Conservation (phyloP, 2,888 invertebrate genomes). For the Hirtodrosophila alboralis region DNA sequence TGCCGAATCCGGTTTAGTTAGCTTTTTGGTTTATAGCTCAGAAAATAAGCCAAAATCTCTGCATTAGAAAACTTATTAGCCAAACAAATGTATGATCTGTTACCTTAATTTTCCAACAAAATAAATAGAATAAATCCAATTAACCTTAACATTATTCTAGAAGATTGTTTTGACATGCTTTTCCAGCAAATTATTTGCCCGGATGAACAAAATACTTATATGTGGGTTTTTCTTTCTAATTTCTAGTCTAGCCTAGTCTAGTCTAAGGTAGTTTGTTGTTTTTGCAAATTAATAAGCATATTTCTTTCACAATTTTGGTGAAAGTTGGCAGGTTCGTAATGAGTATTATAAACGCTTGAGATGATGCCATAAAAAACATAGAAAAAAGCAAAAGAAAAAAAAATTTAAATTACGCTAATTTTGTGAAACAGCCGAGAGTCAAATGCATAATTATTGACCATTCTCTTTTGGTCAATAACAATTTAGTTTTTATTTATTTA, state of each 20-base stretch:
- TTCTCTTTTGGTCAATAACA: constrained; percentile 29
- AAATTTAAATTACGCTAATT: constrained; percentile 51
- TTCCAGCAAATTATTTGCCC: neutral
- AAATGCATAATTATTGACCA: constrained; percentile 43
- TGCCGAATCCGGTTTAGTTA: too few species aligned
- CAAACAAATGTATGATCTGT: too few species aligned
- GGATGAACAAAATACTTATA: constrained; percentile 1
- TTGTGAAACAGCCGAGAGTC: constrained; percentile 19
- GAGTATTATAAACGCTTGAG: constrained; percentile 38
- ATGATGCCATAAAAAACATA: constrained; percentile 32
- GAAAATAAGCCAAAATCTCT: too few species aligned
- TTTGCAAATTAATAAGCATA: constrained; percentile 22
- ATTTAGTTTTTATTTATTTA: constrained; percentile 8
- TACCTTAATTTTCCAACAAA: too few species aligned
- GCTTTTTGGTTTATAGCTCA: too few species aligned
- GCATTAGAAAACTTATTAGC: too few species aligned
- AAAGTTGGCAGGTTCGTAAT: constrained; percentile 37
- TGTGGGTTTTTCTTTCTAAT: neutral
- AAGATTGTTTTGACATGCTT: neutral
- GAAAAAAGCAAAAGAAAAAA: too few species aligned
- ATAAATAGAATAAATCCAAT: too few species aligned
- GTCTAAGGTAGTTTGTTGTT: constrained; percentile 9
- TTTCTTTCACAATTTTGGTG: constrained; percentile 36
- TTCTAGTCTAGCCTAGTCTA: constrained; percentile 1
- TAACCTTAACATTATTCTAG: too few species aligned